Base-by-base conservation (phyloP, 92 coral and sea anemone genomes). In the Blastomussa wellsi region DNA sequence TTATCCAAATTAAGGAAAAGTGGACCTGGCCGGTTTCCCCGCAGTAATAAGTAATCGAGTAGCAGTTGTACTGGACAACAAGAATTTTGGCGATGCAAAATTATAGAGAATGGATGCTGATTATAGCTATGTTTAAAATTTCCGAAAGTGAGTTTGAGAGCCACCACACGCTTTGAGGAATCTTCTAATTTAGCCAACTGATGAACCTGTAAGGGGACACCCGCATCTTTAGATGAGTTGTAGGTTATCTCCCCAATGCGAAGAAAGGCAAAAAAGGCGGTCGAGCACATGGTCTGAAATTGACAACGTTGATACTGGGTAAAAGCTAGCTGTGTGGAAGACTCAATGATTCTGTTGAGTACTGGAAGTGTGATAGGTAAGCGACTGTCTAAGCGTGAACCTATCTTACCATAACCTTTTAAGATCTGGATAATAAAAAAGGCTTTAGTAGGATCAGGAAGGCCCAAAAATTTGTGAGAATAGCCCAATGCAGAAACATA, bases 401-500 rank as follows among this genome's bases (percentile, higher is more conserved):
- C 90, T 24, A 62, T 28, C 77, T 86, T 86, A 67, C 80, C 83
- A 75, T 90, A 90, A 17, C 90, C 92, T 80, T 90, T 90, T 22
- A 90, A 84, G 87, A 90, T 86, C 53, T 90, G 92, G n/a, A 71
- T 72, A 32, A 85, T 78, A 67, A 69, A 89, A 67, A 89, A 86
- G 32, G 65, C 85, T 75, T 83, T 83, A 8, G 93, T 79, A 16
- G 93, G 91, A 75, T 90, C 93, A 31, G 84, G 72, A 69, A 83
- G 62, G 7, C 91, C 88, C 9, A 81, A 55, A 24, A 90, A 65
- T 84, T 78, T 85, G 72, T 91, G 88, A 16, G 85, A 88, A 82
- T 84, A 91, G 15, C 94, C 92, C 49, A 91, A 13, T 2, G 93
- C 91, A 9, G 91, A 87, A 53, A 87, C 80, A 75, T 90, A 90